These are phyloP conservation scores for Seira sanloemensis DNA, from an alignment of 2,888 invertebrate species.

Conservation along the genomic window DNA sequence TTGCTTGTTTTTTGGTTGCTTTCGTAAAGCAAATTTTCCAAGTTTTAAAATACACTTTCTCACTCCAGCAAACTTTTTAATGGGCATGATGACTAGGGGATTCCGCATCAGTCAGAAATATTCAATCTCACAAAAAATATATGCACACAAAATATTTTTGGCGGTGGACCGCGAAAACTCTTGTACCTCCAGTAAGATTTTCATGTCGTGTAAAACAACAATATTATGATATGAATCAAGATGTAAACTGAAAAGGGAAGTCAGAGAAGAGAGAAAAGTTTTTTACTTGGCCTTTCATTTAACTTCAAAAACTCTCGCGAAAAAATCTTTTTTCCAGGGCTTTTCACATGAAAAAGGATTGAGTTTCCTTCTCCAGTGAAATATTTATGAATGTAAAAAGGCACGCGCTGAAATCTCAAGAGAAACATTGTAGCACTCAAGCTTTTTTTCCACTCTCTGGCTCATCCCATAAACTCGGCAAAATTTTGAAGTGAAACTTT, in stretches of 20 bases:
- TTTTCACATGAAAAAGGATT: conserved; percentile 24
- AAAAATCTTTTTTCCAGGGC: background rate
- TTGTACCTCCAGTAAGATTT: background rate
- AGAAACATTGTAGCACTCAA: conserved; percentile 12
- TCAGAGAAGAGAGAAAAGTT: background rate
- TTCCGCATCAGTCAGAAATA: background rate
- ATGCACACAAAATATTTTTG: conserved; percentile 12
- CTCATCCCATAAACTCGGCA: conserved; percentile 8
- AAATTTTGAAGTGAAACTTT: conserved; percentile 21
- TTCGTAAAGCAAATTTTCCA: too few relatives aligned
- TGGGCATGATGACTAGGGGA: conserved; percentile 7
- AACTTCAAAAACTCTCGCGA: conserved; percentile 7
- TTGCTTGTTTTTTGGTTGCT: background rate
- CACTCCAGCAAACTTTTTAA: conserved; percentile 9
- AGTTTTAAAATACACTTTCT: conserved; percentile 3
- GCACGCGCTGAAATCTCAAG: conserved; percentile 30
- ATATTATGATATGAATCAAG: background rate
- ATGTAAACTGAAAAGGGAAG: background rate
- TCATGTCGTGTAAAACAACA: conserved; percentile 1
- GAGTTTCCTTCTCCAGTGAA: conserved; percentile 33
- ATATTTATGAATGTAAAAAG: conserved; percentile 16
- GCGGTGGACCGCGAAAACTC: conserved; percentile 11
- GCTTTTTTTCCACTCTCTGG: background rate
- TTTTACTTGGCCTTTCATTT: background rate
- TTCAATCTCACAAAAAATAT: background rate